These are phyloP conservation scores for Diadema setosum DNA, from an alignment of 35 echinoderm and acorn worm species.

Conservation along the genomic window DNA sequence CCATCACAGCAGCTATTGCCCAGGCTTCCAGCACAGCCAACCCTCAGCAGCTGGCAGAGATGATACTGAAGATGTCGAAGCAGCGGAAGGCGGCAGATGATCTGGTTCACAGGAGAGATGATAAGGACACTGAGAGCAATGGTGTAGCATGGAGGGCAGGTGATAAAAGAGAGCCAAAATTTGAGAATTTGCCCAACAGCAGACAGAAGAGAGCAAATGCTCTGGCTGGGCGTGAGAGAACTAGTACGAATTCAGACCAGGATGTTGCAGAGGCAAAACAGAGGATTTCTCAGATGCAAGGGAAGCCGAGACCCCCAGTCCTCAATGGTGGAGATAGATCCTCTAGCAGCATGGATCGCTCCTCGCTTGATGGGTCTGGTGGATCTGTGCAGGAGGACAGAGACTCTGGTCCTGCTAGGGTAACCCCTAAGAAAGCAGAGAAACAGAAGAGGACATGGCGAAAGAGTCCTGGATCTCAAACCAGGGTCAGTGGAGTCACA, in stretches of 20 bases:
- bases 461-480: no score
- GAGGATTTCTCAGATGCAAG: no score
- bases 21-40: slow-evolving; percentile 40
- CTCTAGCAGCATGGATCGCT: not conserved
- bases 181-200: not conserved
- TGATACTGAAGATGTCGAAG: slow-evolving; percentile 57
- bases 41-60: slow-evolving; percentile 46
- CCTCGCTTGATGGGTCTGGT: not conserved
- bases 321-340: no score
- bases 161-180: not conserved
- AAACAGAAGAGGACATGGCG: not conserved
- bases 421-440: not conserved
- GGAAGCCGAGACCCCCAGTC: no score
- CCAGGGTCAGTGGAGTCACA: no score
- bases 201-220: not conserved
- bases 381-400: not conserved
- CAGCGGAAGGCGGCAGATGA: not conserved
- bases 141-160: not conserved
- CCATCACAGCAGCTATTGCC: slow-evolving; percentile 59
- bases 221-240: not conserved
- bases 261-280: no score
- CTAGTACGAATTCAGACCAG: no score
- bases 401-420: not conserved
- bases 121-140: not conserved
- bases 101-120: not conserved